These are phyloP conservation scores for Pituophis catenifer DNA, from an alignment of 2,113 vertebrate species.

Conservation along the genomic window DNA sequence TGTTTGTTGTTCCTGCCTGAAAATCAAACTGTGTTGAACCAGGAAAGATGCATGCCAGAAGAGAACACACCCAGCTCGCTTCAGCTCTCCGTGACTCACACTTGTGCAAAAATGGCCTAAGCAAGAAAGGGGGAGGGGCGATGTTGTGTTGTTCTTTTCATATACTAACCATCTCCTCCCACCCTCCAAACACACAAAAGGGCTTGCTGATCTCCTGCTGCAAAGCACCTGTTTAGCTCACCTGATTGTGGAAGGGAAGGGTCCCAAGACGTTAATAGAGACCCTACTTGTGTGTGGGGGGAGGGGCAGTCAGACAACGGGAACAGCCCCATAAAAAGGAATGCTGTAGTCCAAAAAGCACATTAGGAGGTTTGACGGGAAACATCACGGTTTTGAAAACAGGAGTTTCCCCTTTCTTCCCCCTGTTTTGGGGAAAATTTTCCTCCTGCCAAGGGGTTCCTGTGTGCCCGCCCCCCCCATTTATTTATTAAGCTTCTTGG, in stretches of 20 bases:
- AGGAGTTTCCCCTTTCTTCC: no score
- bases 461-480: background rate
- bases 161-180: background rate
- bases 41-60: background rate
- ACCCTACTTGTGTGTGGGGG: conserved; percentile 5
- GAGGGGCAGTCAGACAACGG: background rate
- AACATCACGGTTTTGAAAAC: background rate
- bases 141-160: conserved; percentile 31
- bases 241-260: background rate
- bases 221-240: background rate
- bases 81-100: conserved; percentile 30
- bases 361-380: no score
- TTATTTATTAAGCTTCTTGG: background rate
- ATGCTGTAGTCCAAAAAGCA: accelerated
- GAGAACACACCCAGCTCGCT: conserved; percentile 18
- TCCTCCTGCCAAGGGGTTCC: background rate
- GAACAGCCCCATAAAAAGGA: background rate
- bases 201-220: background rate
- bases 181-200: background rate
- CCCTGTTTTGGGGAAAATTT: background rate
- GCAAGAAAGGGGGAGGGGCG: background rate
- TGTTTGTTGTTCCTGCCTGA: background rate
- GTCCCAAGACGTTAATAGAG: background rate
- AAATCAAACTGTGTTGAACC: background rate
- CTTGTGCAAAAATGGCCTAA: conserved; percentile 26